These are phyloP conservation scores for Campoletis raptor DNA, from an alignment of 2,888 invertebrate genomes.

Conservation along the genomic window DNA sequence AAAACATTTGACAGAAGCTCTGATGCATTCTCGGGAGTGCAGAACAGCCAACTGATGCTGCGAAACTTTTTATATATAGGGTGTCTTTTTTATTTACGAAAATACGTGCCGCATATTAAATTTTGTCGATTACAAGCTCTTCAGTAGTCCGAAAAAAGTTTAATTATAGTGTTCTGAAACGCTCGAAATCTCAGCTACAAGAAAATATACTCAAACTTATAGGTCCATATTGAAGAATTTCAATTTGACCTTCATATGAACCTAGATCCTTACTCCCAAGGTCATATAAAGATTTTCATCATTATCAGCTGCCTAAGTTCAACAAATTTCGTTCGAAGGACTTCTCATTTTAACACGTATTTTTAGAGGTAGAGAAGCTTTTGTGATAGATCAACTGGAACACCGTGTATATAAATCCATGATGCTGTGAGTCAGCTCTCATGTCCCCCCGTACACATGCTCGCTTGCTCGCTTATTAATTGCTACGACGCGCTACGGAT, in stretches of 20 bases:
- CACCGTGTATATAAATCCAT: neutral
- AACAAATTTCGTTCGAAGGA: neutral
- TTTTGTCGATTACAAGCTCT: neutral
- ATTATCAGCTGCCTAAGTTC: neutral
- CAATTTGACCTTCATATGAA: neutral
- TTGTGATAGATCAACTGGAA: slow-evolving; percentile 1
- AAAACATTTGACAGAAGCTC: neutral
- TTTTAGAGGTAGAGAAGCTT: neutral
- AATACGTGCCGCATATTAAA: neutral
- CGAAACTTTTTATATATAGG: neutral
- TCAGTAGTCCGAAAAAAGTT: neutral
- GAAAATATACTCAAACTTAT: neutral
- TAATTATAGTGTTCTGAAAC: neutral
- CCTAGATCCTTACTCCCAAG: neutral
- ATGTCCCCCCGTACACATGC: slow-evolving; percentile 33
- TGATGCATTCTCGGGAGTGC: slow-evolving; percentile 10
- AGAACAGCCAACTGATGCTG: neutral
- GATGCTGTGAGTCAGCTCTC: slow-evolving; percentile 19
- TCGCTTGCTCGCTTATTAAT: slow-evolving; percentile 64
- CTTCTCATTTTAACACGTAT: neutral
- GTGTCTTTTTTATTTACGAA: neutral
- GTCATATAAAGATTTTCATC: neutral
- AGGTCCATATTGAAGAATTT: neutral
- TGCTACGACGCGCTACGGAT: slow-evolving; percentile 60
- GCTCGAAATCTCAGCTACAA: neutral